Conservation (phyloP, 2,888 invertebrate species). For the Clunio marinus region DNA sequence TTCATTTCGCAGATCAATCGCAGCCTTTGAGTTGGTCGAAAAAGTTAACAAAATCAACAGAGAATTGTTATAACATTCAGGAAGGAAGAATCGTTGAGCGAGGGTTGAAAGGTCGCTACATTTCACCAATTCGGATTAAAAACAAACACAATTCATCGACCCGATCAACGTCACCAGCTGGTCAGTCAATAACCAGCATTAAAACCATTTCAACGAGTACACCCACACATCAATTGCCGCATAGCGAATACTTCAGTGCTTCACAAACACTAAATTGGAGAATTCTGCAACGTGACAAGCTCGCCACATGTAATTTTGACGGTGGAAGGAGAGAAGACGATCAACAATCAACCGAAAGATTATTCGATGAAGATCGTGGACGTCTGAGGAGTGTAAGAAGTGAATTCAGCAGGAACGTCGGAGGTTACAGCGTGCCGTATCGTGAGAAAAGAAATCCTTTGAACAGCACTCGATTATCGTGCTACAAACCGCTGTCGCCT, state of each 20-base stretch:
- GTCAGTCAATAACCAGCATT: slow-evolving; percentile 17
- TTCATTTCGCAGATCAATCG: slow-evolving; percentile 25
- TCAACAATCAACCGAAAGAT: too few species aligned
- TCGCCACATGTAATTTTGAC: not conserved
- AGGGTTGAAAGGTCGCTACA: slow-evolving; percentile 25
- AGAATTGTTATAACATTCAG: slow-evolving; percentile 40
- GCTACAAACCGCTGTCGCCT: slow-evolving; percentile 37
- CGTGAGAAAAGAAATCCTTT: slow-evolving; percentile 40
- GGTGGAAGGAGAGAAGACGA: not conserved
- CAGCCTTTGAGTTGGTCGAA: slow-evolving; percentile 28
- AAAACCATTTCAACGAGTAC: slow-evolving; percentile 12
- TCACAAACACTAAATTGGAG: not conserved
- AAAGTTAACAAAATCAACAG: slow-evolving; percentile 28
- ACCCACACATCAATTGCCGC: slow-evolving; percentile 14
- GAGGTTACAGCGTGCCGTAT: not conserved
- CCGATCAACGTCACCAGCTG: slow-evolving; percentile 15
- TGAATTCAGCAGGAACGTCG: slow-evolving; percentile 7
- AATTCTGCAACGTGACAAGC: not conserved
- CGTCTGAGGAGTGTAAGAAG: not conserved
- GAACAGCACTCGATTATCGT: slow-evolving; percentile 38
- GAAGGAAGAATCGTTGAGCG: slow-evolving; percentile 36
- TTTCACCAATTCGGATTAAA: slow-evolving; percentile 39
- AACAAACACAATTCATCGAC: slow-evolving; percentile 33
- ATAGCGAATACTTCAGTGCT: not conserved
- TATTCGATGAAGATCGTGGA: not conserved